Conservation (phyloP, 1,140 invertebrate species). For the Drosophila tristis region DNA sequence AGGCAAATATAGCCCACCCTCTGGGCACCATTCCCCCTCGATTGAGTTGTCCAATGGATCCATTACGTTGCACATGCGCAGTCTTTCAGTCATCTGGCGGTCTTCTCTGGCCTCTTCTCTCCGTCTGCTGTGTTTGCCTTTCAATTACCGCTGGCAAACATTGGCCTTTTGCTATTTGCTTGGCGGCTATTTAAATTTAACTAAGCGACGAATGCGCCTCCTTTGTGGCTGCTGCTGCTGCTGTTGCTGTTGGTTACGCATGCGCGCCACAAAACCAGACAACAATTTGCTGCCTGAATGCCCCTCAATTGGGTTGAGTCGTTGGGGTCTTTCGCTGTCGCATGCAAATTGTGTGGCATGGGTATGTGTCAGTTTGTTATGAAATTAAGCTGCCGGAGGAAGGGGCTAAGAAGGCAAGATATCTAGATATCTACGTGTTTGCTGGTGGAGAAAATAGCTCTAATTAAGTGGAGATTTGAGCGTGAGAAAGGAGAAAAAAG, state of each 20-base stretch:
- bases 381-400: too few species aligned
- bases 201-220: slow-evolving; percentile 35
- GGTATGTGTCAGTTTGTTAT: too few species aligned
- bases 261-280: slow-evolving; percentile 38
- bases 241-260: slow-evolving; percentile 56
- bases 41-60: slow-evolving; percentile 63
- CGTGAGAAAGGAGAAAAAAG: too few species aligned
- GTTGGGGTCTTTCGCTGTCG: too few species aligned
- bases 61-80: slow-evolving; percentile 58
- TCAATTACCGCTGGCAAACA: slow-evolving; percentile 70
- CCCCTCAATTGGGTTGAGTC: slow-evolving; percentile 53
- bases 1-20: background rate
- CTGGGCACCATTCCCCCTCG: slow-evolving; percentile 10
- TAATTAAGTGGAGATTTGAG: too few species aligned
- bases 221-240: slow-evolving; percentile 6
- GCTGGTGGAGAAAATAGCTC: too few species aligned
- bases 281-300: slow-evolving; percentile 74
- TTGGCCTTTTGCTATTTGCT: slow-evolving; percentile 56
- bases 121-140: slow-evolving; percentile 53
- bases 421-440: too few species aligned
- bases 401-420: too few species aligned
- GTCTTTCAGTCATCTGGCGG: slow-evolving; percentile 27
- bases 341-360: too few species aligned
- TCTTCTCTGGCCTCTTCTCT: slow-evolving; percentile 1
- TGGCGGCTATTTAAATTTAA: slow-evolving; percentile 63